Evolutionary conservation across 2,888 invertebrate genomes (phyloP).

Genomic region (Xestia sexstrigata): DNA sequence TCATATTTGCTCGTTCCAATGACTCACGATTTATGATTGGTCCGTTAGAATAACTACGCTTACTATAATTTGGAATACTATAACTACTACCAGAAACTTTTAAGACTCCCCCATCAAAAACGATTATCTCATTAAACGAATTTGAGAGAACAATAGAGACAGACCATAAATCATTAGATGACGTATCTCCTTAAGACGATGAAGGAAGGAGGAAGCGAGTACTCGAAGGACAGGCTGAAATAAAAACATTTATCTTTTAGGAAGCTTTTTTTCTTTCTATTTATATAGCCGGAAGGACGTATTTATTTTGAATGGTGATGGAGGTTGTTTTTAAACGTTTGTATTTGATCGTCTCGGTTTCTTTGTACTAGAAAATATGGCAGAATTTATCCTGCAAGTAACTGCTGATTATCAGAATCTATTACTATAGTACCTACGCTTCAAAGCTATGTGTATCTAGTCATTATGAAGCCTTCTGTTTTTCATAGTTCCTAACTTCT

Average conservation of each 20-base stretch:
- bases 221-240: slow-evolving; percentile 50
- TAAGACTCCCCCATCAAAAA: slow-evolving; percentile 12
- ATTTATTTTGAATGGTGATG: slow-evolving; percentile 22
- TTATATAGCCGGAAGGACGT: slow-evolving; percentile 19
- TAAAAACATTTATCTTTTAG: slow-evolving; percentile 41
- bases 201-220: slow-evolving; percentile 64
- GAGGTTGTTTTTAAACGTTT: not conserved
- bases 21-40: not conserved
- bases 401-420: not conserved
- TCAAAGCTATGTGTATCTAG: not conserved
- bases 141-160: slow-evolving; percentile 51
- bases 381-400: not conserved
- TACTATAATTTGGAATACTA: not conserved
- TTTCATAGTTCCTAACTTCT: not conserved
- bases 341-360: not conserved
- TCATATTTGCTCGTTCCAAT: too few species aligned
- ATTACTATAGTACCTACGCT: not conserved
- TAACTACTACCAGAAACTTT: not conserved
- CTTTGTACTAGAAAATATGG: not conserved
- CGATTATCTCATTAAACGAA: slow-evolving; percentile 39
- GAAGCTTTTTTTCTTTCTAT: slow-evolving; percentile 14
- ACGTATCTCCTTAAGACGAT: slow-evolving; percentile 44
- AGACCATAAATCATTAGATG: slow-evolving; percentile 62
- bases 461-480: not conserved
- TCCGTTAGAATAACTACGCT: not conserved